A percentile compares a stretch with the other conserved stretches of the same genome.
These are phyloP conservation scores for Pterocles orientalis DNA, from an alignment of 2,113 vertebrate species.

Conservation along the genomic window DNA sequence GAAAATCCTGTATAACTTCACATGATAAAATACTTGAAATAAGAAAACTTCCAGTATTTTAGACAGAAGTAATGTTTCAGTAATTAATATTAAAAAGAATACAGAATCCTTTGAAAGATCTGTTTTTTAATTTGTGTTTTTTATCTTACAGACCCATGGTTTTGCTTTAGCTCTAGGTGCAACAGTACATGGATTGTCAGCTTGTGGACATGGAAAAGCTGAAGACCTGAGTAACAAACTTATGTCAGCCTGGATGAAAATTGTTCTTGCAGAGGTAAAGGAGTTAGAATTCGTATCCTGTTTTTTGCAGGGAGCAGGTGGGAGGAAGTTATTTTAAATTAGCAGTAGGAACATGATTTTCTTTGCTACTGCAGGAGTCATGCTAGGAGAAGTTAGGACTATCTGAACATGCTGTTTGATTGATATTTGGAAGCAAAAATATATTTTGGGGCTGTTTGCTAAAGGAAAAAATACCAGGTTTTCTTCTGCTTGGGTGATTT, in stretches of 20 bases:
- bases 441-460: not conserved
- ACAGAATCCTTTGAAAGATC: not conserved
- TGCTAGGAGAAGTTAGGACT: not conserved
- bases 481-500: not conserved
- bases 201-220: slow-evolving; percentile 90
- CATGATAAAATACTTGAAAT: not conserved
- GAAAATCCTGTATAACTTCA: not conserved
- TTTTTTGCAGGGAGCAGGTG: not conserved
- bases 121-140: not conserved
- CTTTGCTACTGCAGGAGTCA: not conserved
- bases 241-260: slow-evolving; percentile 89
- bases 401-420: not conserved
- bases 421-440: not conserved
- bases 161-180: slow-evolving; percentile 91
- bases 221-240: slow-evolving; percentile 86
- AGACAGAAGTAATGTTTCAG: not conserved
- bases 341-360: not conserved
- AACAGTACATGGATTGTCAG: slow-evolving; percentile 85
- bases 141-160: slow-evolving; percentile 82
- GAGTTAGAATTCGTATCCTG: not conserved
- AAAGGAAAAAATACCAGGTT: not conserved
- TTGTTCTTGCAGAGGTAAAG: slow-evolving; percentile 86
- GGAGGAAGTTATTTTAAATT: not conserved
- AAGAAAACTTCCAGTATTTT: not conserved
- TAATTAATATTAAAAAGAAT: not conserved